phyloP scores from a whole-genome alignment of 1,140 invertebrate species.

The Ceratosolen fusciceps region DNA sequence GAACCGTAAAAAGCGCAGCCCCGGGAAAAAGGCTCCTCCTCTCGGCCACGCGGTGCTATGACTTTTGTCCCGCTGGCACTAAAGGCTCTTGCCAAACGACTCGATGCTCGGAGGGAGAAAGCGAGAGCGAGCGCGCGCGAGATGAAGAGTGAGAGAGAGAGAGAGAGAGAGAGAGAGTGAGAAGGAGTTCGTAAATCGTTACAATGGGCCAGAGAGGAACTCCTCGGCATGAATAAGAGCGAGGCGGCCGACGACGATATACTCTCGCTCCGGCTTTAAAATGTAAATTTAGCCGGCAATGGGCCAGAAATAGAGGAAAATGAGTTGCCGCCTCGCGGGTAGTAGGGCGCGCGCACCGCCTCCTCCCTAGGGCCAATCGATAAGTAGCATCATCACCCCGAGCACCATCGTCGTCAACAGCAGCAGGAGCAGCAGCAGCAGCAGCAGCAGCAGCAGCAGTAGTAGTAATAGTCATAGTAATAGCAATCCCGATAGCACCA shows the following conservation, averaged over 20 bases:
- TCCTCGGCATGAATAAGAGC: neutral
- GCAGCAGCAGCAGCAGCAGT: too few relatives aligned
- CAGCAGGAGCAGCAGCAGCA: neutral
- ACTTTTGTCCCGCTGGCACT: neutral
- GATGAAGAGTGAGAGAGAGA: too few relatives aligned
- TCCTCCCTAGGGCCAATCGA: neutral
- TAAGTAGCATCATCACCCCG: neutral
- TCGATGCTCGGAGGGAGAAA: too few relatives aligned
- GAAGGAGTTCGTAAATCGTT: slow-evolving; percentile 4
- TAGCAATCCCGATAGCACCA: too few relatives aligned
- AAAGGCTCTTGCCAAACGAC: neutral
- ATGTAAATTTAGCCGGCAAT: slow-evolving; percentile 25
- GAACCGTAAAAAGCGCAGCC: neutral
- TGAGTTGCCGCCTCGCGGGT: neutral
- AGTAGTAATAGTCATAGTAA: too few relatives aligned
- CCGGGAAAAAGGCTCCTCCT: neutral
- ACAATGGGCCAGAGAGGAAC: neutral
- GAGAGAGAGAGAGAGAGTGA: neutral
- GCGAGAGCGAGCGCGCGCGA: too few relatives aligned
- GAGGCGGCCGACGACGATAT: neutral
- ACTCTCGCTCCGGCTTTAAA: slow-evolving; percentile 11
- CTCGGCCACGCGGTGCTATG: neutral
- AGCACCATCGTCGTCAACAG: neutral
- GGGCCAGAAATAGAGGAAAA: slow-evolving; percentile 27
- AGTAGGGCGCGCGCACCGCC: neutral